Percentiles rank a stretch among this genome's conserved stretches.
Evolutionary conservation across 2,113 vertebrate species (phyloP).

Genomic region (Mohoua ochrocephala): DNA sequence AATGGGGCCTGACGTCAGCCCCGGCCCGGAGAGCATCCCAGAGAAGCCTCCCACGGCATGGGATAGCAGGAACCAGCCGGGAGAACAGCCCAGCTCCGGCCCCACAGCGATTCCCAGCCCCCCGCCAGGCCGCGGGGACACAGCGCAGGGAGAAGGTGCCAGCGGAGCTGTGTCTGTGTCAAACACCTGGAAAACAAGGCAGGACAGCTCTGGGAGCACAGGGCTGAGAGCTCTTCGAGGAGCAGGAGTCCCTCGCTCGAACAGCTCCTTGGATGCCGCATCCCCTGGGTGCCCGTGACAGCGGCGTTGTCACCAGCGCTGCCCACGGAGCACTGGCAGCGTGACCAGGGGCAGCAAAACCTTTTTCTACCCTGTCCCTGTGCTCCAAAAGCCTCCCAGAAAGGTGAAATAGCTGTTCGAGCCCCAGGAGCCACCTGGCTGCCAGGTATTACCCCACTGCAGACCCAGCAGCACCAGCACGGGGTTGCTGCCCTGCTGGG

Average conservation of each 20-base stretch:
- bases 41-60: background rate
- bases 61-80: accelerated
- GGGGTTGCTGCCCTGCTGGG: background rate
- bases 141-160: accelerated
- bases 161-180: background rate
- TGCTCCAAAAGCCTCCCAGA: background rate
- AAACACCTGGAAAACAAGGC: background rate
- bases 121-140: background rate
- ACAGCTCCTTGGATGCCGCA: background rate
- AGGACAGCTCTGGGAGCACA: background rate
- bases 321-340: background rate
- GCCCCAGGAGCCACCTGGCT: background rate
- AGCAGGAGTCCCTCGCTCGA: background rate
- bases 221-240: background rate
- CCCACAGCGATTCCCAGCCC: background rate
- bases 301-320: accelerated
- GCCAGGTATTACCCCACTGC: background rate
- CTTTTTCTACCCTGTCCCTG: accelerated
- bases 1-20: background rate
- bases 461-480: background rate
- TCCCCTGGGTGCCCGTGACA: background rate
- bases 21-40: background rate
- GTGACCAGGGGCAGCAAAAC: accelerated
- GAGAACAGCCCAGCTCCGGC: background rate
- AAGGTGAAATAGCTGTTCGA: background rate